Evolutionary conservation across 2,113 vertebrate genomes (phyloP).

Genomic region (Rhea pennata): DNA sequence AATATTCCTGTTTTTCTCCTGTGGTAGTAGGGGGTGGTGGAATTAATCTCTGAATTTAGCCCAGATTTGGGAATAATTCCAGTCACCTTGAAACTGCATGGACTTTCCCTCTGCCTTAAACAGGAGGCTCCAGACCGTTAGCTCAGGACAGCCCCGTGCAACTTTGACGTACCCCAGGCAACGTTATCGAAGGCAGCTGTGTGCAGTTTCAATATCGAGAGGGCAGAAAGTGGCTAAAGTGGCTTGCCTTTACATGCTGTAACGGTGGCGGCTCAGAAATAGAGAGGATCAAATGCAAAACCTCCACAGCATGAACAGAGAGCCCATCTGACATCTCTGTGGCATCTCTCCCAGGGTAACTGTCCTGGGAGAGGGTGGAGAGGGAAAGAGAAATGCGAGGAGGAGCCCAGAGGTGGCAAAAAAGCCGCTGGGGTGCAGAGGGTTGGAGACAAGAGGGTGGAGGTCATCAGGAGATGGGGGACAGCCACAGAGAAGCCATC

Average conservation of each 20-base stretch:
- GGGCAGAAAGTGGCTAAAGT: not conserved
- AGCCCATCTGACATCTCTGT: not conserved
- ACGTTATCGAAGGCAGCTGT: accelerated
- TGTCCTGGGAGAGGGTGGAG: not conserved
- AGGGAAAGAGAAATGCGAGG: not conserved
- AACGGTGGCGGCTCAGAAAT: not conserved
- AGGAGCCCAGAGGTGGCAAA: not conserved
- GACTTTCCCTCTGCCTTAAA: not conserved
- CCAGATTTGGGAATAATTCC: not conserved
- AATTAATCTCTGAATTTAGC: not conserved
- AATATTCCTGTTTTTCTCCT: not conserved
- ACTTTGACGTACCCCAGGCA: not conserved
- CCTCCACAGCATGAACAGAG: accelerated
- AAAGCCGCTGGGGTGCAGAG: not conserved
- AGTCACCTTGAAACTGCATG: not conserved
- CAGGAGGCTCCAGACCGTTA: accelerated
- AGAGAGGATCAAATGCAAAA: not conserved
- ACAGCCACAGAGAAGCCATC: not conserved
- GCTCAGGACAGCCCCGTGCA: not conserved
- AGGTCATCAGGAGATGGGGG: not conserved
- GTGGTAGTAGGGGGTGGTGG: no score
- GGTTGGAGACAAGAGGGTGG: not conserved
- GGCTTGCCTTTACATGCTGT: not conserved
- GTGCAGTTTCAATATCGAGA: not conserved
- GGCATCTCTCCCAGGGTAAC: not conserved